phyloP scores from a whole-genome alignment of 2,888 invertebrate species.

The Melangyna quadrimaculata region DNA sequence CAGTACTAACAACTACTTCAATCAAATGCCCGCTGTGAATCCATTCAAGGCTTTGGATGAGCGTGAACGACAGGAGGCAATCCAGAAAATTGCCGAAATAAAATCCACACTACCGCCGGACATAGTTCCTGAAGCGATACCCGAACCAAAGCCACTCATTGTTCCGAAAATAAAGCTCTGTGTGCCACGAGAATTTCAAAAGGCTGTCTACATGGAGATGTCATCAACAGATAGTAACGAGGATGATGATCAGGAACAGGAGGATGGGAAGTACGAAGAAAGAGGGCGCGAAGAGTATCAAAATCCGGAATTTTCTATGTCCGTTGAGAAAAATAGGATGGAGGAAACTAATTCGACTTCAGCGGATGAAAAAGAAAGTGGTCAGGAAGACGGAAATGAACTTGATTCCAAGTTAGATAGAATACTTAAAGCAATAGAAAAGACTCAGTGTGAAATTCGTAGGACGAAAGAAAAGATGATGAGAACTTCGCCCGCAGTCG shows the following conservation, averaged over 20 bases:
- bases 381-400: slow-evolving; percentile 41
- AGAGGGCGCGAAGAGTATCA: neutral
- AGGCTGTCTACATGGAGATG: slow-evolving; percentile 79
- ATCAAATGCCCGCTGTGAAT: slow-evolving; percentile 54
- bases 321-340: slow-evolving; percentile 74
- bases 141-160: slow-evolving; percentile 75
- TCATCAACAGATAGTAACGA: slow-evolving; percentile 79
- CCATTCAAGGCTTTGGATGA: slow-evolving; percentile 72
- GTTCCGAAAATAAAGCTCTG: slow-evolving; percentile 87
- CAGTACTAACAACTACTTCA: slow-evolving; percentile 64
- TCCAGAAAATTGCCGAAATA: slow-evolving; percentile 24
- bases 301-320: slow-evolving; percentile 72
- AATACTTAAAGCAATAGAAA: slow-evolving; percentile 78
- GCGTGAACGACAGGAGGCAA: slow-evolving; percentile 69
- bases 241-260: slow-evolving; percentile 70
- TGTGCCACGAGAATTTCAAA: slow-evolving; percentile 84
- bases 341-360: slow-evolving; percentile 29
- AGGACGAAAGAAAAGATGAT: slow-evolving; percentile 76
- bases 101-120: slow-evolving; percentile 53
- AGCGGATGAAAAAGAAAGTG: slow-evolving; percentile 44
- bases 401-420: slow-evolving; percentile 75
- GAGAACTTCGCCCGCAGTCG: slow-evolving; percentile 28
- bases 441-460: slow-evolving; percentile 77
- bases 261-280: slow-evolving; percentile 1
- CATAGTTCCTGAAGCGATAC: slow-evolving; percentile 52